phyloP scores from a whole-genome alignment of 2,797 vertebrate genomes.

The Knipowitschia caucasica region DNA sequence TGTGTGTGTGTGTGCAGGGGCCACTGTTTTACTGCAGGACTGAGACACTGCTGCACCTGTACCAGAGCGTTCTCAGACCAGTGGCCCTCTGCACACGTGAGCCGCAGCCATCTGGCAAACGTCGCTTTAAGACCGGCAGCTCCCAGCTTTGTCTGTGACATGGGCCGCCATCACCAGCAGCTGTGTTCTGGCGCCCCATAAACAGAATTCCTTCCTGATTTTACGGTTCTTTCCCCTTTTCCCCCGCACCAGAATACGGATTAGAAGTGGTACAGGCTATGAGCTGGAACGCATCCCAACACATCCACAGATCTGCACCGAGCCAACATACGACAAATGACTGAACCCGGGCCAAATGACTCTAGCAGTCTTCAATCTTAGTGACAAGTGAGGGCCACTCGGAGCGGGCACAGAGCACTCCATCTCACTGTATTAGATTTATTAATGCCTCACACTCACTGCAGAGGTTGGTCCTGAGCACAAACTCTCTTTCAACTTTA shows the following conservation, averaged over 20 bases:
- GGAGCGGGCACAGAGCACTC: not conserved
- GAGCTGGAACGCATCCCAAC: slow-evolving; percentile 35
- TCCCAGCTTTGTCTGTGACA: slow-evolving; percentile 41
- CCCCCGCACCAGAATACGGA: slow-evolving; percentile 37
- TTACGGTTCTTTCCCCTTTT: slow-evolving; percentile 61
- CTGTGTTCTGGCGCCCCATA: slow-evolving; percentile 61
- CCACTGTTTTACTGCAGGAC: slow-evolving; percentile 15
- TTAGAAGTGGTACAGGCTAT: slow-evolving; percentile 24
- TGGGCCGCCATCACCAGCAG: slow-evolving; percentile 48
- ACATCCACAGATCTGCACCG: slow-evolving; percentile 13
- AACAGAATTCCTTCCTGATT: slow-evolving; percentile 70
- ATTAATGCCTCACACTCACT: not conserved
- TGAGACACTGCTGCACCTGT: slow-evolving; percentile 55
- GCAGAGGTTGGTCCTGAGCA: not conserved
- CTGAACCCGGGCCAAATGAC: slow-evolving; percentile 15
- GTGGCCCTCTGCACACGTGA: slow-evolving; percentile 24
- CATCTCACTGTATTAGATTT: not conserved
- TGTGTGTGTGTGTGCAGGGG: slow-evolving; percentile 2
- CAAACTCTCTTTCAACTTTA: not conserved
- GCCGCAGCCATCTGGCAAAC: slow-evolving; percentile 57
- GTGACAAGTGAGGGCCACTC: slow-evolving; percentile 2
- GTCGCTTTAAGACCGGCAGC: slow-evolving; percentile 35
- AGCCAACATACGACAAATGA: slow-evolving; percentile 8
- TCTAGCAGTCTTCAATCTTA: slow-evolving; percentile 18
- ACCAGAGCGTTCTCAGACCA: slow-evolving; percentile 40